phyloP scores from a whole-genome alignment of 2,888 invertebrate genomes.

The Drosophila paramelanica region DNA sequence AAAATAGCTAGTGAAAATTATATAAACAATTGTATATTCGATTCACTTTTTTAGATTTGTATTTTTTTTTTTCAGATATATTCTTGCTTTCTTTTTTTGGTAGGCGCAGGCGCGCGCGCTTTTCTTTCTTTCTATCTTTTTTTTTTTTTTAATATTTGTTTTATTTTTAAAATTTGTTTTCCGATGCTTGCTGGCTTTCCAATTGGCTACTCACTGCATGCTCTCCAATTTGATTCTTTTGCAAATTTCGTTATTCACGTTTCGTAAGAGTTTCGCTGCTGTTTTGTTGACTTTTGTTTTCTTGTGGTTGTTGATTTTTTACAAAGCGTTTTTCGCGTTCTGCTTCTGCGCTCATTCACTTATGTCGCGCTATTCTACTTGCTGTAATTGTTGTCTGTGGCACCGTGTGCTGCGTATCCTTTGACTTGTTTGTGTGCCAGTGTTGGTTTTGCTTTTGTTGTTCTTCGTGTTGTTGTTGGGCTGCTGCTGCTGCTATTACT shows the following conservation, averaged over 20 bases:
- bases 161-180: slow-evolving; percentile 15
- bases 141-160: slow-evolving; percentile 3
- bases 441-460: slow-evolving; percentile 13
- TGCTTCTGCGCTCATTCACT: slow-evolving; percentile 32
- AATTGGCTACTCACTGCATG: slow-evolving; percentile 4
- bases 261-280: slow-evolving; percentile 53
- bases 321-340: slow-evolving; percentile 3
- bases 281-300: slow-evolving; percentile 5
- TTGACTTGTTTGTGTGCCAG: slow-evolving; percentile 38
- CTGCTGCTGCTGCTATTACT: slow-evolving; percentile 4
- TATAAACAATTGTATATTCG: slow-evolving; percentile 15
- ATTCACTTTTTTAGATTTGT: slow-evolving; percentile 4
- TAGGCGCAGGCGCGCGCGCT: slow-evolving; percentile 44
- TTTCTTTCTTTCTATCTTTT: slow-evolving; percentile 4
- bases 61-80: neutral
- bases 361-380: slow-evolving; percentile 36
- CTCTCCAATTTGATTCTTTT: slow-evolving; percentile 14
- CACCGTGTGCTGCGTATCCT: slow-evolving; percentile 41
- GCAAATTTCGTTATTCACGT: slow-evolving; percentile 48
- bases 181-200: slow-evolving; percentile 5
- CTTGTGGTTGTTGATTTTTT: slow-evolving; percentile 2
- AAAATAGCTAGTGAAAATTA: slow-evolving; percentile 14
- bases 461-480: neutral
- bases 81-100: slow-evolving; percentile 4
- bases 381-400: slow-evolving; percentile 46